phyloP scores from a whole-genome alignment of 2,888 invertebrate species.

The Neoascia interrupta region DNA sequence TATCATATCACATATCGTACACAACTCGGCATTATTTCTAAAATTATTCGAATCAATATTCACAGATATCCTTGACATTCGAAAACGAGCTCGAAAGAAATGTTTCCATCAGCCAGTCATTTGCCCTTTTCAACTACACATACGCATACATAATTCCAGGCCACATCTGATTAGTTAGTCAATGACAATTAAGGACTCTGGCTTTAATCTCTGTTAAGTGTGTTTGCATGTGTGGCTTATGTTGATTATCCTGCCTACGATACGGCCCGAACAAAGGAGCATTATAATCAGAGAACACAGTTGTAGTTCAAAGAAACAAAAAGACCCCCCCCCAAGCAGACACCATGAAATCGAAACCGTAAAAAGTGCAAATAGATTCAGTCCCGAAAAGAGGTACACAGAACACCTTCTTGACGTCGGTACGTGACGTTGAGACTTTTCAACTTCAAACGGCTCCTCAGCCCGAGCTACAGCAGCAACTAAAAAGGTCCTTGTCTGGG shows the following conservation, averaged over 20 bases:
- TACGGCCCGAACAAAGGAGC: too few relatives aligned
- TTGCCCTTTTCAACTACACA: too few relatives aligned
- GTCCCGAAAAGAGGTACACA: too few relatives aligned
- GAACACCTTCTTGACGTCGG: neutral
- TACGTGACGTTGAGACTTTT: slow-evolving; percentile 27
- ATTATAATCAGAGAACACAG: too few relatives aligned
- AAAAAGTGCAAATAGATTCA: slow-evolving; percentile 17
- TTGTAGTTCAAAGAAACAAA: slow-evolving; percentile 24
- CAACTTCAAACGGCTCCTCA: neutral
- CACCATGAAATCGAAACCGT: slow-evolving; percentile 4
- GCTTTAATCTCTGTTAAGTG: slow-evolving; percentile 11
- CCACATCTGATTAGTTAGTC: slow-evolving; percentile 29
- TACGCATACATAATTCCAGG: too few relatives aligned
- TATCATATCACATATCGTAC: neutral
- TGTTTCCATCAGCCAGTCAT: too few relatives aligned
- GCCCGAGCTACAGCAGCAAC: neutral
- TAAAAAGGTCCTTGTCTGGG: neutral
- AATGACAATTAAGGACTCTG: slow-evolving; percentile 17
- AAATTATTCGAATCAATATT: slow-evolving; percentile 3
- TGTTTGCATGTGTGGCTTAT: slow-evolving; percentile 2
- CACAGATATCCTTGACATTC: slow-evolving; percentile 22
- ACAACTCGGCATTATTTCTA: neutral
- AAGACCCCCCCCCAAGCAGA: slow-evolving; percentile 17
- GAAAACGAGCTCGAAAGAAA: too few relatives aligned
- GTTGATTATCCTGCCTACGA: neutral